These are phyloP conservation scores for Ciconia nigra DNA, from an alignment of 2,797 vertebrate species.

Conservation along the genomic window DNA sequence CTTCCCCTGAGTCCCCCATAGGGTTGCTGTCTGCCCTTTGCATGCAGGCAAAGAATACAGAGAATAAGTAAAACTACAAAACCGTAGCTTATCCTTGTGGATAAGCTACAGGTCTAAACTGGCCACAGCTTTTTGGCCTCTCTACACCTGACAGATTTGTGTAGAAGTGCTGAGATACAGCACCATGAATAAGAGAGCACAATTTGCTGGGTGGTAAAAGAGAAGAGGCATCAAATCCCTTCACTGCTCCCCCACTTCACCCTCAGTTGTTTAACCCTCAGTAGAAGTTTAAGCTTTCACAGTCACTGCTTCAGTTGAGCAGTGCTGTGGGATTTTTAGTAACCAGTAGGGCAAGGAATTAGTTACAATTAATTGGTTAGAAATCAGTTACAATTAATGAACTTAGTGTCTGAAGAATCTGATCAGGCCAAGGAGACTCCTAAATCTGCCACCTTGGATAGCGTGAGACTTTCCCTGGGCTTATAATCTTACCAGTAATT, in stretches of 20 bases:
- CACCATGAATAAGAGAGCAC: not conserved
- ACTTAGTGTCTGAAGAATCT: not conserved
- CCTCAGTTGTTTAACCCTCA: not conserved
- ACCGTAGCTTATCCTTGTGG: not conserved
- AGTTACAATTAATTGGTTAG: too few species aligned
- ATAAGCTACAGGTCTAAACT: not conserved
- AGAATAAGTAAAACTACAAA: not conserved
- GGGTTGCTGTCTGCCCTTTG: not conserved
- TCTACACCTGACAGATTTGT: not conserved
- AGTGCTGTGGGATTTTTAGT: not conserved
- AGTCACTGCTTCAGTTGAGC: not conserved
- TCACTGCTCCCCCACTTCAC: not conserved
- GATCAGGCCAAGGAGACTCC: not conserved
- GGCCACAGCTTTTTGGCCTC: not conserved
- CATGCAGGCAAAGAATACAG: not conserved
- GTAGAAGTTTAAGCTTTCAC: not conserved
- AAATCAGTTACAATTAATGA: not conserved
- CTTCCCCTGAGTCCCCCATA: rapidly evolving
- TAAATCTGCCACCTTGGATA: not conserved
- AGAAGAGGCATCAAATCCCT: not conserved
- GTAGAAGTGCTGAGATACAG: not conserved
- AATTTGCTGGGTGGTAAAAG: not conserved
- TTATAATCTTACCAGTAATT: not conserved
- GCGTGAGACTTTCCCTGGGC: not conserved
- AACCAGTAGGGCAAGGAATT: not conserved